A percentile compares a stretch with the other conserved stretches of the same genome.
phyloP scores from a whole-genome alignment of 2,797 vertebrate species.

The Nothura maculosa region DNA sequence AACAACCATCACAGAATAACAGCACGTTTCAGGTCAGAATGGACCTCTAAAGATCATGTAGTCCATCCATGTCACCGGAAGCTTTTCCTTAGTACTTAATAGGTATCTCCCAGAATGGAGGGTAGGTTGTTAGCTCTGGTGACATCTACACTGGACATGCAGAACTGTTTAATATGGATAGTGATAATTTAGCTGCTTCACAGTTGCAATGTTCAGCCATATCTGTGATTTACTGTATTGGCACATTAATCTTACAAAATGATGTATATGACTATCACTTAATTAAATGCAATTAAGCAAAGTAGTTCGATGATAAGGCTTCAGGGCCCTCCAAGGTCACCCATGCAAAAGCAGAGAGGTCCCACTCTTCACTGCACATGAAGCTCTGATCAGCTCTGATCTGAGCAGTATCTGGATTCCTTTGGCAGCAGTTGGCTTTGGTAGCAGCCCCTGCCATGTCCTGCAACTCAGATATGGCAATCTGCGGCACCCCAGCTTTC shows the following conservation, averaged over 20 bases:
- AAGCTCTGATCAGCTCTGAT: not conserved
- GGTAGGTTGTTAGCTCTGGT: not conserved
- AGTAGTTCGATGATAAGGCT: not conserved
- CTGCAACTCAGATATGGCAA: not conserved
- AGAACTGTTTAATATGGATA: not conserved
- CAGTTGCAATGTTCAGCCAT: not conserved
- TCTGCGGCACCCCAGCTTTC: not conserved
- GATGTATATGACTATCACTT: not conserved
- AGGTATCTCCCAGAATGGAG: not conserved
- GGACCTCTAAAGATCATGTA: too few species aligned
- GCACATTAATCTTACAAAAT: not conserved
- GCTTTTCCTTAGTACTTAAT: not conserved
- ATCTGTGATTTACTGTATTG: not conserved
- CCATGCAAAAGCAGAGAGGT: not conserved
- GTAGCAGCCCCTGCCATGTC: fast-evolving
- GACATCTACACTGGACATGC: fast-evolving
- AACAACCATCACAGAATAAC: not conserved
- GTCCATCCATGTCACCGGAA: not conserved
- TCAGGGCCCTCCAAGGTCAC: not conserved
- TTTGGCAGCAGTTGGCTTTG: not conserved
- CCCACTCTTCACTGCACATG: not conserved
- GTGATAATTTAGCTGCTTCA: not conserved
- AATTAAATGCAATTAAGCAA: not conserved
- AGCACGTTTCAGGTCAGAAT: too few species aligned
- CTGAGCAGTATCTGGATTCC: not conserved